These are phyloP conservation scores for Prionailurus bengalensis DNA, from an alignment of 2,113 vertebrate genomes.

Conservation along the genomic window DNA sequence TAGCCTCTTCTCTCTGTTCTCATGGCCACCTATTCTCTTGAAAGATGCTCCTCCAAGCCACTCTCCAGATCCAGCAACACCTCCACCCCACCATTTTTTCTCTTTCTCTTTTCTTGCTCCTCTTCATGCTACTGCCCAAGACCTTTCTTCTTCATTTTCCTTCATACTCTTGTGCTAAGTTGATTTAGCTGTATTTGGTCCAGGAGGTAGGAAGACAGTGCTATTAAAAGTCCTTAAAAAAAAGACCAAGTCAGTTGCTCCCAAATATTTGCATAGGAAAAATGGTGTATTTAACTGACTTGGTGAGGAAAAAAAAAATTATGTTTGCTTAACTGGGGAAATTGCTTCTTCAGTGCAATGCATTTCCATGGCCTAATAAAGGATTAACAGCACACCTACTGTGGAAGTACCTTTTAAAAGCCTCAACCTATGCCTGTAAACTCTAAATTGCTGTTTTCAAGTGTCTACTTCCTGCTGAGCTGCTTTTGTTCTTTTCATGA, in stretches of 20 bases:
- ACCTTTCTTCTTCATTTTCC: background rate
- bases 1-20: background rate
- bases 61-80: background rate
- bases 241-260: background rate
- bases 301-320: conserved; percentile 18
- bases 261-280: conserved; percentile 56
- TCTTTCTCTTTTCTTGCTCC: background rate
- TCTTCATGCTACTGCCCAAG: background rate
- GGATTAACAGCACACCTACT: conserved; percentile 40
- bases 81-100: background rate
- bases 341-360: conserved; percentile 30
- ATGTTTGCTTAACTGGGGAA: conserved; percentile 24
- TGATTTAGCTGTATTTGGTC: background rate
- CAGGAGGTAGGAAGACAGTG: background rate
- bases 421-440: conserved; percentile 1
- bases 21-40: background rate
- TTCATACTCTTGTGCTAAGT: background rate
- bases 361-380: conserved; percentile 28
- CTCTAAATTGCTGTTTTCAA: conserved; percentile 64
- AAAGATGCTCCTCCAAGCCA: background rate
- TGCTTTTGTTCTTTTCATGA: conserved; percentile 38
- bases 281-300: conserved; percentile 27
- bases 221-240: conserved; percentile 1
- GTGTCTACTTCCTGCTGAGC: background rate
- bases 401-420: conserved; percentile 40